Evolutionary conservation across 2,797 vertebrate species (phyloP), one percentile per base, ranked within the genome.

Genomic region (Aphelocoma californica): DNA sequence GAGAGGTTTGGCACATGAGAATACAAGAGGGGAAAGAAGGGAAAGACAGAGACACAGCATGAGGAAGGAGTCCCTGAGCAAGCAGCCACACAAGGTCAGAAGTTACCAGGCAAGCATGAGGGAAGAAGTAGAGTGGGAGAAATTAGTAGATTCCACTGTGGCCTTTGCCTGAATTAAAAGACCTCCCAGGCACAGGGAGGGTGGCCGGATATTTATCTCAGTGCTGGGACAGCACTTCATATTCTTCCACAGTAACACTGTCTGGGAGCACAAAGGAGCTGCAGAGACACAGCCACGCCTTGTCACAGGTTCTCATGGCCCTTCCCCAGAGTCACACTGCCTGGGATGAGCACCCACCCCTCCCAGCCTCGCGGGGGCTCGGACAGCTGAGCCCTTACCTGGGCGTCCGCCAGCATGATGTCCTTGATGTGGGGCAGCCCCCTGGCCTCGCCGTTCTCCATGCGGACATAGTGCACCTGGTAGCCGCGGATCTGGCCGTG

Each of bases 401-500:
- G 99, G 94, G 99, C 99, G 2, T 99, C 99, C 6, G 99, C 98
- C 96, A 99, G 98, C 99, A 99, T 99, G 97, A 99, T 97, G 25
- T 99, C 99, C 98, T 99, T 99, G 97, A 99, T 99, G 92, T 98
- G 98, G 91, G 99, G 99, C 86, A 98, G 98, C 88, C 99, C 99
- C 50, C 98, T 98, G 53, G 99, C 99, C 98, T 99, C 99, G 42
- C 99, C 99, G 13, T 99, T 99, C 97, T 99, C 99, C 97, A 99
- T 99, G 47, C 98, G 98, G 2, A 99, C 99, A 3, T 99, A 99
- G 97, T 99, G 99, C 90, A 99, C 99, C 97, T 99, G 99, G 98
- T 99, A 99, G 95, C 99, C 99, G 26, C 99, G 99, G 93, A 99
- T 99, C 98, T 99, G 99, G 71, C 99, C 99, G 17, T 99, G 98